Base-by-base conservation (phyloP, 2,113 vertebrate genomes). In the Lutjanus erythropterus region DNA sequence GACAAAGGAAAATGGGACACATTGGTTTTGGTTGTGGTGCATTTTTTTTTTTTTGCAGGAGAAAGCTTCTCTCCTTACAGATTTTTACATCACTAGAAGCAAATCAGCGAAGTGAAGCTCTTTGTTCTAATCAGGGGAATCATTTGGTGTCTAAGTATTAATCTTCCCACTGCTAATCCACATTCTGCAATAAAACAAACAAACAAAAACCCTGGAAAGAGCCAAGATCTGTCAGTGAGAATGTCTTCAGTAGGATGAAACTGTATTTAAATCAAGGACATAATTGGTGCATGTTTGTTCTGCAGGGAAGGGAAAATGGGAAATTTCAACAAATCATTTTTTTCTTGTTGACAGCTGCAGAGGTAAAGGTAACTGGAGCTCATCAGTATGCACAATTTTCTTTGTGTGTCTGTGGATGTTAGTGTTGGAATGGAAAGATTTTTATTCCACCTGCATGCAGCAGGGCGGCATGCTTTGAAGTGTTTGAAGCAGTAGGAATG, bases 1-100 rank as follows among this genome's bases (percentile, higher is more conserved):
- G 55, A 81, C 41, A 71, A 75, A 74, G 62, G 58, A 66, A 83
- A 64, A 58, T 75, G 35, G 56, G 68, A 81, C 49, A 62, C 41
- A 31, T 50, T 52, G 53, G 31, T 62, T 75, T 29, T 44, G 44
- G 56, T 41, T 59, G 23, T 44, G 59, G 37, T 66, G 25, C n/a
- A 60, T 53, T 71, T 68, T n/a, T 35, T 39, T 53, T 71, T 68
- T n/a, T 35, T 39, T 50, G 37, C 35, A 37, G 27, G 52, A 27
- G 25, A 33, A 29, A 69, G 19, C 9, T 19, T 41, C 19, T 70
- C 66, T 61, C 52, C 35, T 64, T 21, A 16, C 31, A 61, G 35
- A 4, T 49, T 60, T 41, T 52, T 10, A 0, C 46, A 49, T 16
- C 31, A 25, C 41, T 50, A 18, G 35, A 44, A 56, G 39, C 19